Base-by-base conservation (phyloP, 2,888 invertebrate genomes). In the Lysandra coridon region DNA sequence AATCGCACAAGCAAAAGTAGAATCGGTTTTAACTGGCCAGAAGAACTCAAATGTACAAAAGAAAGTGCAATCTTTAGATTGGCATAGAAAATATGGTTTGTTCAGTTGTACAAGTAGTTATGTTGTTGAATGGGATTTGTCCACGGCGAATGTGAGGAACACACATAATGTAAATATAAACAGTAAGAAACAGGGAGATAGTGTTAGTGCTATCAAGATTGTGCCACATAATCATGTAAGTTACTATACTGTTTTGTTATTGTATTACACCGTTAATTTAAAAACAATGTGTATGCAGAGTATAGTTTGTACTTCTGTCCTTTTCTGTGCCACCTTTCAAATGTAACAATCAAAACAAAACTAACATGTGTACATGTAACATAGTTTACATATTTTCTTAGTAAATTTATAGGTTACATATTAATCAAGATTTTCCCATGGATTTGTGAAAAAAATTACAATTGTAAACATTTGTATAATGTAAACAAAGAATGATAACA, bases 1-100 rank as follows among this genome's bases (percentile, higher is more conserved):
- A 77, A 92, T 97, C 44, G 89, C 95, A 3, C 96, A 96, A 88
- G 96, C 96, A 33, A 95, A 96, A 88, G 90, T 97, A 40, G 95
- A 96, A 84, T 95, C 92, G 57, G 92, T 95, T 33, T 89, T 97
- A 85, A 90, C 91, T 80, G 96, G 95, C 76, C 92, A 95, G 4
- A 94, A 92, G 73, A 85, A 88, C 4, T 89, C 88, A 17, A 87
- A 91, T 12, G 87, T 90, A 14, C 88, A 87, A n/a, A 86, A 86
- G 74, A 89, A 87, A 81, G 85, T 95, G 2, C 88, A 86, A 17
- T 93, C 95, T 14, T 83, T 97, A 73, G 95, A 96, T 80, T 96
- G 96, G 96, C 93, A 93, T 80, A 88, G 90, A 80, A 91, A 91
- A 74, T 91, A 91, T 81, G 95, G 94, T 1, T 84, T 96, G 4